Evolutionary conservation across 2,113 vertebrate species (phyloP).

Genomic region (Ptyas mucosa): DNA sequence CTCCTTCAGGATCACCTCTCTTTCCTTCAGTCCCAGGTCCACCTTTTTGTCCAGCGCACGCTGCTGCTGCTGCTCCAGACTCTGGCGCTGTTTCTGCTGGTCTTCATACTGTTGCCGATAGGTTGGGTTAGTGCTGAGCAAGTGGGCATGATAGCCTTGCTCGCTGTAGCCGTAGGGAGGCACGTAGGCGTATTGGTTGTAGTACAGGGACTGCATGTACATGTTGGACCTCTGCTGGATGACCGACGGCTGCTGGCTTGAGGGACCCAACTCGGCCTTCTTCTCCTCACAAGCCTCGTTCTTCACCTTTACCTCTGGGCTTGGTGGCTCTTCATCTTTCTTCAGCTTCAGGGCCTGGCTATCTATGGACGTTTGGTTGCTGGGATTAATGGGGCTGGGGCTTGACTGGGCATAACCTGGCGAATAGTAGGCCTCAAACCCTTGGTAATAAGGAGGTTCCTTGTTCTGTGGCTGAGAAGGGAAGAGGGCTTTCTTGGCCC

Average conservation of each 20-base stretch:
- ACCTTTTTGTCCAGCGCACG: conserved; percentile 85
- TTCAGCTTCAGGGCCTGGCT: conserved; percentile 84
- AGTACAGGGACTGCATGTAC: conserved; percentile 99
- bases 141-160: conserved; percentile 91
- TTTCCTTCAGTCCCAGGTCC: conserved; percentile 83
- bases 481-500: conserved; percentile 93
- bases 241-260: conserved; percentile 89
- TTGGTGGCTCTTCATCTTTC: conserved; percentile 88
- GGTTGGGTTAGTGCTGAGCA: conserved; percentile 87
- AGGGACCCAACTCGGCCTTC: conserved; percentile 75
- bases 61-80: conserved; percentile 81
- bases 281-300: conserved; percentile 86
- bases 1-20: conserved; percentile 85
- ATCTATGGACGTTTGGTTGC: conserved; percentile 67
- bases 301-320: conserved; percentile 82
- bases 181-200: conserved; percentile 95
- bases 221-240: conserved; percentile 97
- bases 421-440: conserved; percentile 92
- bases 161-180: conserved; percentile 92
- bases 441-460: conserved; percentile 89
- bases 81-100: conserved; percentile 84
- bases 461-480: conserved; percentile 84
- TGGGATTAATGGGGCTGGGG: conserved; percentile 78
- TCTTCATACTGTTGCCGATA: conserved; percentile 96
- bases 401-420: conserved; percentile 90